Conservation (phyloP, 2,888 invertebrate genomes). For the Catocala sponsa region DNA sequence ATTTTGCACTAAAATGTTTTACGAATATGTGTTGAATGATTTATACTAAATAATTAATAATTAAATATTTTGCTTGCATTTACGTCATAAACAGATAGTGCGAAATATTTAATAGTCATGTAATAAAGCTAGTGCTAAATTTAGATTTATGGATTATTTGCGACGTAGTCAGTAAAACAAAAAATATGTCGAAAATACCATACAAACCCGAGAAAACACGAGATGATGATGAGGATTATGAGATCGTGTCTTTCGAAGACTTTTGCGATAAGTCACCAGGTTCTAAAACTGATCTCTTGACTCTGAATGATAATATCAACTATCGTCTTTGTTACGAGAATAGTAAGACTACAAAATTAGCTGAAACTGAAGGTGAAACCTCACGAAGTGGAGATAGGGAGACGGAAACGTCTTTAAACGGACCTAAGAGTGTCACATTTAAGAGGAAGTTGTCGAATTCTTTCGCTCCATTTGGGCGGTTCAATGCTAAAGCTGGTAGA, state of each 20-base stretch:
- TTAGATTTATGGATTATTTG: conserved; percentile 44
- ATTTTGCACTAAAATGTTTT: not conserved
- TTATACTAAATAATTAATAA: too few species aligned
- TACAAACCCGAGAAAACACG: conserved; percentile 77
- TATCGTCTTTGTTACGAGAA: conserved; percentile 83
- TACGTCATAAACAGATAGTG: not conserved
- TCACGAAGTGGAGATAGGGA: conserved; percentile 70
- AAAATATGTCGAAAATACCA: conserved; percentile 83
- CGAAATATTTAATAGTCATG: not conserved
- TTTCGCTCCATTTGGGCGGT: conserved; percentile 78
- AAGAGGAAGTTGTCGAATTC: conserved; percentile 71
- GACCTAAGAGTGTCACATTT: conserved; percentile 69
- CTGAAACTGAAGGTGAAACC: conserved; percentile 71
- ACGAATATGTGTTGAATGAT: too few species aligned
- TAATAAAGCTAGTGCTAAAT: conserved; percentile 38
- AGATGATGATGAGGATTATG: conserved; percentile 81
- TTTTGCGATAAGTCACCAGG: conserved; percentile 87
- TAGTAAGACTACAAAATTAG: conserved; percentile 67
- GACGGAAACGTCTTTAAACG: conserved; percentile 79
- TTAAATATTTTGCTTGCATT: not conserved
- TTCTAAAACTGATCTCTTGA: conserved; percentile 85
- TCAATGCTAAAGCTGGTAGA: conserved; percentile 61
- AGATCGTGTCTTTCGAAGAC: conserved; percentile 88
- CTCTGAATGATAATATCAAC: conserved; percentile 85
- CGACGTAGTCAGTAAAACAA: conserved; percentile 27